Evolutionary conservation across 1,140 invertebrate species (phyloP).

Genomic region (Calephelis virginiensis): DNA sequence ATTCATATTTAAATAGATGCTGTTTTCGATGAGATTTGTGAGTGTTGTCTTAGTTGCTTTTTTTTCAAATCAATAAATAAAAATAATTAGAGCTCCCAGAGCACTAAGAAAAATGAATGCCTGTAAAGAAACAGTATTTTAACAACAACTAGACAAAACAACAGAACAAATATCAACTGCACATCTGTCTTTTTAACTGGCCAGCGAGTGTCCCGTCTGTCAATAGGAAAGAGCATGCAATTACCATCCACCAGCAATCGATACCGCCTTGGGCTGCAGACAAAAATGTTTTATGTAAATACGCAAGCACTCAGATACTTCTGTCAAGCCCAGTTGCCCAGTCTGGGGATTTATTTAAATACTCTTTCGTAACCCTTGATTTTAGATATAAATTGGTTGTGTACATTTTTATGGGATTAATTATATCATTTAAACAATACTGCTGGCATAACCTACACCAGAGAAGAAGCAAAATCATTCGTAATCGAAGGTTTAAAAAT

Average conservation of each 20-base stretch:
- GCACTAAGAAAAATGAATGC: no score
- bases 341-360: neutral
- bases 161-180: neutral
- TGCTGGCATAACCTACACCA: no score
- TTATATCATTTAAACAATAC: no score
- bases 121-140: neutral
- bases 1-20: no score
- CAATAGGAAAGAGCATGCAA: slow-evolving; percentile 44
- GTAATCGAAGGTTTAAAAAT: no score
- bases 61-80: no score
- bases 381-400: neutral
- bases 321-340: neutral
- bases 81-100: no score
- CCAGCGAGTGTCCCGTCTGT: neutral
- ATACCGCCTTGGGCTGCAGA: slow-evolving; percentile 27
- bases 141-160: neutral
- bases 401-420: neutral
- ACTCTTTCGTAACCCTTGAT: neutral
- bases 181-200: neutral
- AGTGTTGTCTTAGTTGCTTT: no score
- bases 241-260: slow-evolving; percentile 43
- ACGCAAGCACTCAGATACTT: slow-evolving; percentile 8
- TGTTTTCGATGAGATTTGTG: no score
- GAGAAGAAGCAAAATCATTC: no score
- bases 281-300: slow-evolving; percentile 32